A percentile compares a stretch with the other conserved stretches of the same genome.
Evolutionary conservation across 2,113 vertebrate genomes (phyloP).

Genomic region (Glaucidium brasilianum): DNA sequence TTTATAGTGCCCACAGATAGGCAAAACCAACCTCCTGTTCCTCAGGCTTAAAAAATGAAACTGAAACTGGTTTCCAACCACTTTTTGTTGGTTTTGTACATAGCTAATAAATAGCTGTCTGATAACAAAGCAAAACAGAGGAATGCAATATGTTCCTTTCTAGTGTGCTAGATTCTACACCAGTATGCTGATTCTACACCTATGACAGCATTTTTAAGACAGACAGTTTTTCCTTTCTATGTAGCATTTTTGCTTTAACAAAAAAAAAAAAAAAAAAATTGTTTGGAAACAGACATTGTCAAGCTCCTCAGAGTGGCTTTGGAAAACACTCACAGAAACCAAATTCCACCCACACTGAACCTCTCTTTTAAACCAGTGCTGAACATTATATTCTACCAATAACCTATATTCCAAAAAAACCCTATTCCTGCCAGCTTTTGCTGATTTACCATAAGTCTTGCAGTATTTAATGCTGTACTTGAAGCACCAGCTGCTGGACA

Average conservation of each 20-base stretch:
- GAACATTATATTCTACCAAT: neutral
- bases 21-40: neutral
- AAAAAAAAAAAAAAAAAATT: neutral
- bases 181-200: neutral
- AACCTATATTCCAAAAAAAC: slow-evolving; percentile 35
- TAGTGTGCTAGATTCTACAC: neutral
- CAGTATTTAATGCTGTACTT: slow-evolving; percentile 40
- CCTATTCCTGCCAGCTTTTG: neutral
- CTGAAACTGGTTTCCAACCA: neutral
- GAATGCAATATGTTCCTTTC: neutral
- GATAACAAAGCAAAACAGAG: neutral
- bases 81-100: neutral
- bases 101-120: neutral
- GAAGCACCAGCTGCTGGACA: slow-evolving; percentile 47
- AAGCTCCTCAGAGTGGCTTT: slow-evolving; percentile 2
- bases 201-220: neutral
- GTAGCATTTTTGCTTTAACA: neutral
- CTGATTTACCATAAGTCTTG: neutral
- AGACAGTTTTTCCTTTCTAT: neutral
- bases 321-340: neutral
- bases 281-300: neutral
- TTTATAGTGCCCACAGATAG: neutral
- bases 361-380: neutral
- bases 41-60: neutral
- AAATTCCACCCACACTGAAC: neutral